Evolutionary conservation across 1,140 invertebrate species (phyloP).

Genomic region (Atta texana): DNA sequence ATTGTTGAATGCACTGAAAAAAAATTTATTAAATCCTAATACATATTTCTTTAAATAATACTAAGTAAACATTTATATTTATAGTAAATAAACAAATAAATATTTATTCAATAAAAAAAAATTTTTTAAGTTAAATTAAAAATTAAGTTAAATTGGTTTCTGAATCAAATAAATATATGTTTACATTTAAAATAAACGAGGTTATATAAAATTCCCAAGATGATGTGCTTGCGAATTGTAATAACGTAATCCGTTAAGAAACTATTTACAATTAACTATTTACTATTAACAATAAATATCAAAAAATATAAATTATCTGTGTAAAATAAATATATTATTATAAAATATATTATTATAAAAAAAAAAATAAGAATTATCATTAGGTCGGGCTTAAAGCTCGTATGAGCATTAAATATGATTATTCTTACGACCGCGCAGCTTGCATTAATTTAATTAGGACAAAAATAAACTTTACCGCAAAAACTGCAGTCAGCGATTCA

Average conservation of each 20-base stretch:
- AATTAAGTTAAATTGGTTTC: no score
- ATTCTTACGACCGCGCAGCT: background rate
- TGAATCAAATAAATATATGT: no score
- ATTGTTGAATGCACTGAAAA: no score
- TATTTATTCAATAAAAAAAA: no score
- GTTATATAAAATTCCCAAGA: background rate
- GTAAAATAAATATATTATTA: background rate
- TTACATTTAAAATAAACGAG: no score
- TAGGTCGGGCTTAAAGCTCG: background rate
- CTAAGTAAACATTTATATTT: no score
- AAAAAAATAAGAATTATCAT: background rate
- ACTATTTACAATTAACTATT: background rate
- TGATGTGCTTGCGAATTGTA: background rate
- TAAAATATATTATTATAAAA: background rate
- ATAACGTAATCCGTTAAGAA: background rate
- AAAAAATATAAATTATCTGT: background rate
- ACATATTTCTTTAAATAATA: no score
- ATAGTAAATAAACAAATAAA: no score
- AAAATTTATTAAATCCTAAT: no score
- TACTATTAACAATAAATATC: background rate
- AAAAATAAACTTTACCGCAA: conserved; percentile 25
- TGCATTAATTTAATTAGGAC: conserved; percentile 31
- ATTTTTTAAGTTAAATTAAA: no score
- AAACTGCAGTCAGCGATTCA: conserved; percentile 30
- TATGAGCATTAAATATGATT: background rate